A percentile compares a stretch with the other conserved stretches of the same genome.
phyloP scores from a whole-genome alignment of 2,888 invertebrate genomes.

The Caenorhabditis doughertyi region DNA sequence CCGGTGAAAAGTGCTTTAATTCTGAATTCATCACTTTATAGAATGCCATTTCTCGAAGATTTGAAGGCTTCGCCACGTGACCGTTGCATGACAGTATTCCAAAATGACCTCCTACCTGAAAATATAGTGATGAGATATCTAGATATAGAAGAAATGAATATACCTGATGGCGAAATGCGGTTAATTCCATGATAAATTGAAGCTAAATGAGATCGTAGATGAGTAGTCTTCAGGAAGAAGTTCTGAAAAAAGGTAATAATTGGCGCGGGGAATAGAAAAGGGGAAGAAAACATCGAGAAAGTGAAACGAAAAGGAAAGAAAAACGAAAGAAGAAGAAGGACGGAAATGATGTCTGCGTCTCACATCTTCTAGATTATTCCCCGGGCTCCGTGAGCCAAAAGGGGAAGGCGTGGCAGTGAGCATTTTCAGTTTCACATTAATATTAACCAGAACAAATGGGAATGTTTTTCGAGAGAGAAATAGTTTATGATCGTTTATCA shows the following conservation, averaged over 20 bases:
- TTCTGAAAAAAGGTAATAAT: slow-evolving; percentile 20
- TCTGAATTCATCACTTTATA: slow-evolving; percentile 77
- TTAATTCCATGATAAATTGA: slow-evolving; percentile 63
- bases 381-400: slow-evolving; percentile 2
- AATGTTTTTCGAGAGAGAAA: too few species aligned
- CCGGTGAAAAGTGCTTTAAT: slow-evolving; percentile 77
- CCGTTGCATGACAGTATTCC: slow-evolving; percentile 80
- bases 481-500: too few species aligned
- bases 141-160: too few species aligned
- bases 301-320: slow-evolving; percentile 12
- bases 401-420: slow-evolving; percentile 2
- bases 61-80: slow-evolving; percentile 81
- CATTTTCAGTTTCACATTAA: slow-evolving; percentile 33
- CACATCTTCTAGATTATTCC: too few species aligned
- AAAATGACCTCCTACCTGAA: slow-evolving; percentile 80
- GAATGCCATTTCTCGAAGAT: slow-evolving; percentile 80
- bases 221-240: slow-evolving; percentile 2
- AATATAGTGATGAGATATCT: not conserved
- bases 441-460: slow-evolving; percentile 33
- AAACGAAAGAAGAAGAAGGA: too few species aligned
- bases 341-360: too few species aligned
- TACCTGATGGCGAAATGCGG: slow-evolving; percentile 68
- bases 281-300: slow-evolving; percentile 22
- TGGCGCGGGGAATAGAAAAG: not conserved
- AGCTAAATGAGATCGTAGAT: slow-evolving; percentile 48